A percentile compares a stretch with the other conserved stretches of the same genome.
phyloP scores from a whole-genome alignment of 2,888 invertebrate genomes.

The Beris chalybata region DNA sequence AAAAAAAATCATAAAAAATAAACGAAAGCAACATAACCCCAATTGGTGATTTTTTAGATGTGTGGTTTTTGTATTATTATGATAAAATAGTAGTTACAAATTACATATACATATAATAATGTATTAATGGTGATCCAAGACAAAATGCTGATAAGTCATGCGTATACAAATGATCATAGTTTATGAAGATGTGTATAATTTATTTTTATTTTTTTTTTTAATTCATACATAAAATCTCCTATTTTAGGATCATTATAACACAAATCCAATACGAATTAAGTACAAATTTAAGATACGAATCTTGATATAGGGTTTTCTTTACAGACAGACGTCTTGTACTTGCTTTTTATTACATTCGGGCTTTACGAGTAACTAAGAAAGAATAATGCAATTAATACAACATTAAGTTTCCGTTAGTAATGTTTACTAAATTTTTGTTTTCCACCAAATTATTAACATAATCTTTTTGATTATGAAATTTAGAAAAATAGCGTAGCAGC shows the following conservation, averaged over 20 bases:
- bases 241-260: constrained; percentile 26
- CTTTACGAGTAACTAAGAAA: no score
- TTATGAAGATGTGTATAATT: background rate
- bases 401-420: no score
- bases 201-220: background rate
- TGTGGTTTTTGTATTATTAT: constrained; percentile 16
- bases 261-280: constrained; percentile 20
- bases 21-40: constrained; percentile 15
- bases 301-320: background rate
- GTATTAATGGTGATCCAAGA: constrained; percentile 26
- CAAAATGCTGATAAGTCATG: constrained; percentile 23
- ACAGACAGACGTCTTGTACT: background rate
- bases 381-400: no score
- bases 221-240: constrained; percentile 16
- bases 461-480: no score
- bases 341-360: constrained; percentile 1
- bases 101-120: constrained; percentile 6
- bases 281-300: background rate
- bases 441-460: no score
- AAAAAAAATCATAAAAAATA: constrained; percentile 7
- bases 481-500: no score
- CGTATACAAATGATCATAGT: constrained; percentile 17
- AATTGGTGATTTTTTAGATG: constrained; percentile 17
- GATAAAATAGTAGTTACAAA: constrained; percentile 2
- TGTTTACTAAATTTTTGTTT: no score